Evolutionary conservation across 2,113 vertebrate genomes (phyloP).

Genomic region (Microcebus jonahi): DNA sequence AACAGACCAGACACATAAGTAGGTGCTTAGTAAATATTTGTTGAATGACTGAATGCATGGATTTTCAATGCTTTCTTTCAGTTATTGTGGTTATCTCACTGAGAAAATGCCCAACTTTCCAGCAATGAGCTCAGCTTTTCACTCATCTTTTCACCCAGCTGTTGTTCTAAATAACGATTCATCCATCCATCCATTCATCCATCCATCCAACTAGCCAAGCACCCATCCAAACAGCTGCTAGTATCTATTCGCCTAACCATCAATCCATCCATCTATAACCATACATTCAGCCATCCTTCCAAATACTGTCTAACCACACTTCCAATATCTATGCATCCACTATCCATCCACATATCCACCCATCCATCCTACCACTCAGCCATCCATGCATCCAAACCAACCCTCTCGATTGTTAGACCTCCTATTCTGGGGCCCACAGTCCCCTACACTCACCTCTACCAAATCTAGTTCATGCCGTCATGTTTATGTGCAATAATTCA

Average conservation of each 20-base stretch:
- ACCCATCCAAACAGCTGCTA: neutral
- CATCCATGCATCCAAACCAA: neutral
- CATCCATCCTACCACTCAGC: neutral
- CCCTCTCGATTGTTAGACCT: neutral
- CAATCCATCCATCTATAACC: neutral
- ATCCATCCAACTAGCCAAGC: neutral
- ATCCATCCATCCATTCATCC: neutral
- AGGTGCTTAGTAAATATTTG: no score
- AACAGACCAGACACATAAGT: no score
- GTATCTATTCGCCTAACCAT: neutral
- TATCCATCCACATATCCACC: neutral
- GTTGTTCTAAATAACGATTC: neutral
- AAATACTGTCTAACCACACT: neutral
- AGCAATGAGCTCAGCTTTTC: slow-evolving; percentile 60
- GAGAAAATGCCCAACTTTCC: slow-evolving; percentile 57
- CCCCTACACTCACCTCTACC: neutral
- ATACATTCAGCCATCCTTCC: neutral
- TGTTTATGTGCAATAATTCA: neutral
- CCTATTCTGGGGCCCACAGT: neutral
- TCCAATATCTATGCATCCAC: neutral
- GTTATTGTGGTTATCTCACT: slow-evolving; percentile 62
- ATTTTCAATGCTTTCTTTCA: neutral
- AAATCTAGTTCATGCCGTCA: no score
- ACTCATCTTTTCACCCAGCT: neutral
- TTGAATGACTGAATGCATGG: no score